Percentiles rank a stretch among this genome's conserved stretches.
Evolutionary conservation across 2,888 invertebrate species (phyloP).

Genomic region (Entomobrya multifasciata): DNA sequence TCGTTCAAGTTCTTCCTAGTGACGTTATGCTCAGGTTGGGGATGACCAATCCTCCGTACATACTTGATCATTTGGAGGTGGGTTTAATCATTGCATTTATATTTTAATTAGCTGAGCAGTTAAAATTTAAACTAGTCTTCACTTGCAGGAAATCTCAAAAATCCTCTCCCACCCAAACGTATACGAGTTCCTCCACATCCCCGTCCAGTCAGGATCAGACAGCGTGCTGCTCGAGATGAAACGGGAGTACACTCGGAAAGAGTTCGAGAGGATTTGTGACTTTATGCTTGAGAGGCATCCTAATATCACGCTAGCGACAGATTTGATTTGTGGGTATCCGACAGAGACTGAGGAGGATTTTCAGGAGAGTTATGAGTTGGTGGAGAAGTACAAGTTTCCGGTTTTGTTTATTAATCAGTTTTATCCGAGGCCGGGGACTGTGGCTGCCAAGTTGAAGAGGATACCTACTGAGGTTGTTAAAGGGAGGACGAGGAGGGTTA

Average conservation of each 20-base stretch:
- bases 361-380: constrained; percentile 91
- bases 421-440: constrained; percentile 97
- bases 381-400: constrained; percentile 93
- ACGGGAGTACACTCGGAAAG: constrained; percentile 93
- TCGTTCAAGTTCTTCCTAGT: constrained; percentile 87
- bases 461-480: constrained; percentile 93
- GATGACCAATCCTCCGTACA: constrained; percentile 99
- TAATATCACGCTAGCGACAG: constrained; percentile 96
- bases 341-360: constrained; percentile 96
- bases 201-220: constrained; percentile 99
- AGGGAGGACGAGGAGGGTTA: constrained; percentile 91
- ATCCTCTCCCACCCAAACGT: constrained; percentile 94
- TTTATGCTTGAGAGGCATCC: constrained; percentile 91
- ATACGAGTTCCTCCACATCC: constrained; percentile 97
- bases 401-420: constrained; percentile 99
- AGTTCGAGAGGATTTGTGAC: constrained; percentile 94
- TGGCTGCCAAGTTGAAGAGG: constrained; percentile 92
- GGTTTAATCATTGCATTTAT: too few relatives aligned
- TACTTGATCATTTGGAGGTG: constrained; percentile 93
- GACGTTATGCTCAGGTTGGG: constrained; percentile 84
- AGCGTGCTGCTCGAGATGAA: constrained; percentile 97
- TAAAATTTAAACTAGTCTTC: too few relatives aligned
- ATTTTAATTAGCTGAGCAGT: too few relatives aligned
- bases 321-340: constrained; percentile 99
- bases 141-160: constrained; percentile 90